Conservation (phyloP, 1,140 invertebrate species). For the Drosophila arizonae region DNA sequence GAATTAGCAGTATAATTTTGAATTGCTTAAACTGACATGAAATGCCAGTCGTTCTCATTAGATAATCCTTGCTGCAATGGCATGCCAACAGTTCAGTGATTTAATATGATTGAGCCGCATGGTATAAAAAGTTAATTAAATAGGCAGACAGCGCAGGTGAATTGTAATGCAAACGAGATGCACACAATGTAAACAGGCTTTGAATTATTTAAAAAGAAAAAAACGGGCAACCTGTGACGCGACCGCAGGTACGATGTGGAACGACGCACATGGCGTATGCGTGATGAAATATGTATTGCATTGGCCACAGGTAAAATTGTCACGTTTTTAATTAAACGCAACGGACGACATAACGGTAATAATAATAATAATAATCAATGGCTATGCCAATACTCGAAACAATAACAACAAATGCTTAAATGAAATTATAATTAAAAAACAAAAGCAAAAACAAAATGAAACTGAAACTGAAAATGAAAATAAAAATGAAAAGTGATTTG, state of each 20-base stretch:
- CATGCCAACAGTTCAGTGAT: slow-evolving; percentile 4
- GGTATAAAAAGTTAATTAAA: slow-evolving; percentile 73
- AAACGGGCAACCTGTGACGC: slow-evolving; percentile 1
- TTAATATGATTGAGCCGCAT: slow-evolving; percentile 1
- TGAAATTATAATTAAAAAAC: slow-evolving; percentile 61
- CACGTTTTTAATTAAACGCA: slow-evolving; percentile 78
- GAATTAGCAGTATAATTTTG: too few species aligned
- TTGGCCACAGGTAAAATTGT: slow-evolving; percentile 75
- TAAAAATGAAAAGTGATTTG: slow-evolving; percentile 66
- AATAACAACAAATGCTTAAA: slow-evolving; percentile 33
- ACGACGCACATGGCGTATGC: slow-evolving; percentile 57
- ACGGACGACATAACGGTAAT: slow-evolving; percentile 32
- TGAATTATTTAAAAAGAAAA: slow-evolving; percentile 50
- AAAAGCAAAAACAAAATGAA: too few species aligned
- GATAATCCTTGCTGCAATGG: not conserved
- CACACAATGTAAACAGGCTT: slow-evolving; percentile 60
- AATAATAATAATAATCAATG: slow-evolving; percentile 75
- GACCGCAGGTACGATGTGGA: slow-evolving; percentile 28
- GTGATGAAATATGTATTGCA: slow-evolving; percentile 64
- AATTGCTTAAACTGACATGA: not conserved
- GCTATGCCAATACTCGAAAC: slow-evolving; percentile 20
- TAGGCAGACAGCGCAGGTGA: slow-evolving; percentile 65
- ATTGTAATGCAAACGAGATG: slow-evolving; percentile 66
- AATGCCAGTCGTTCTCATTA: not conserved
- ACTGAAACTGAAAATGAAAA: too few species aligned